These are phyloP conservation scores for Chrysocyon brachyurus DNA, from an alignment of 2,797 vertebrate species.

Conservation along the genomic window DNA sequence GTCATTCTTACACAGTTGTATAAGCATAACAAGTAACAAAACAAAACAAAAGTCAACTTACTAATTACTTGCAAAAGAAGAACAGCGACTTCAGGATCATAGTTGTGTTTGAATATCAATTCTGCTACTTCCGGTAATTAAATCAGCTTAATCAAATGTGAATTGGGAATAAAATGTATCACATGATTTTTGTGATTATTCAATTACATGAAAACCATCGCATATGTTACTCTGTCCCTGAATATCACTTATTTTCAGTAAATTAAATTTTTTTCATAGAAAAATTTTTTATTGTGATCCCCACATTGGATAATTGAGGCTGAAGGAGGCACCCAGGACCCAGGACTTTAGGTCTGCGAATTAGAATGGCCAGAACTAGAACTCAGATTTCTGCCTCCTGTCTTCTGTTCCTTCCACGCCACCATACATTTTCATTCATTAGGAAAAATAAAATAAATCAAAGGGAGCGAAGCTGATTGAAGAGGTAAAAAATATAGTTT, in stretches of 20 bases:
- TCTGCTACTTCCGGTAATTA: not conserved
- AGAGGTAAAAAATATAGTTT: not conserved
- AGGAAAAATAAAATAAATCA: not conserved
- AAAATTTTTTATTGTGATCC: not conserved
- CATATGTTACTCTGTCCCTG: not conserved
- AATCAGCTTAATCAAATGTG: not conserved
- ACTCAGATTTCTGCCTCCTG: not conserved
- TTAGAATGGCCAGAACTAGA: not conserved
- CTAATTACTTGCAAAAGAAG: not conserved
- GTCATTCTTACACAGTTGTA: not conserved
- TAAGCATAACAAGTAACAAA: not conserved
- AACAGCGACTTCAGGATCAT: not conserved
- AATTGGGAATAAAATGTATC: not conserved
- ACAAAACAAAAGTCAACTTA: constrained; percentile 5
- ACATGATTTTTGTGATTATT: not conserved
- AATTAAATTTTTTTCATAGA: not conserved
- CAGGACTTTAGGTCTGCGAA: not conserved
- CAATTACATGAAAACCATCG: not conserved
- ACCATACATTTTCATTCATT: not conserved
- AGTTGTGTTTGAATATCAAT: not conserved
- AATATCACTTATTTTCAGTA: not conserved
- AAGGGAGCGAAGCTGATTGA: not conserved
- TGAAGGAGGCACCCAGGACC: not conserved
- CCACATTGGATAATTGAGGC: not conserved
- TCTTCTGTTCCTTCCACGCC: not conserved